Conservation (phyloP, 2,888 invertebrate species). For the Lycocerus yunnanus region DNA sequence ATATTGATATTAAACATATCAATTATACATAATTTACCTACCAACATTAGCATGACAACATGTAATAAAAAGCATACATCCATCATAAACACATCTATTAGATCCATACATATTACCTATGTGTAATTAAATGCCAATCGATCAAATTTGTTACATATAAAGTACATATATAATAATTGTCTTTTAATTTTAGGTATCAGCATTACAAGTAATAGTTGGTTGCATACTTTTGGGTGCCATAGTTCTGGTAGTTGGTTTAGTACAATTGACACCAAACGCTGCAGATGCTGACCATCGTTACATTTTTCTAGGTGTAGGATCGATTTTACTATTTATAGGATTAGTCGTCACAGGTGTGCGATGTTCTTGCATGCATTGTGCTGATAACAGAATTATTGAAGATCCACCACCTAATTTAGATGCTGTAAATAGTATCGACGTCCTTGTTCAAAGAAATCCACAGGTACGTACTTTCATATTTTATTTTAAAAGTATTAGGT, state of each 20-base stretch:
- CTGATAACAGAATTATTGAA: slow-evolving; percentile 57
- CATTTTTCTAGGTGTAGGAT: slow-evolving; percentile 70
- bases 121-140: not conserved
- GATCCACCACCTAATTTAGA: slow-evolving; percentile 53
- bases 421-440: slow-evolving; percentile 60
- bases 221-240: slow-evolving; percentile 75
- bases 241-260: slow-evolving; percentile 74
- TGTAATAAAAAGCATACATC: not conserved
- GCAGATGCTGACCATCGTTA: slow-evolving; percentile 77
- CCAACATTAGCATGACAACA: not conserved
- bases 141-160: not conserved
- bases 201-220: slow-evolving; percentile 74
- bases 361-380: slow-evolving; percentile 69
- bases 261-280: slow-evolving; percentile 76
- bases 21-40: not conserved
- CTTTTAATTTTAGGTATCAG: slow-evolving; percentile 63
- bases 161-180: not conserved
- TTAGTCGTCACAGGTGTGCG: slow-evolving; percentile 68
- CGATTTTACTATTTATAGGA: slow-evolving; percentile 66
- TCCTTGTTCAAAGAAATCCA: slow-evolving; percentile 54
- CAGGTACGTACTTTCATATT: slow-evolving; percentile 42
- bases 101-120: too few species aligned
- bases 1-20: not conserved
- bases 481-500: too few species aligned
- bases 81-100: too few species aligned